Percentiles rank a stretch among this genome's conserved stretches.
Evolutionary conservation across 1,140 invertebrate species (phyloP).

Genomic region (Drosophila bipectinata): DNA sequence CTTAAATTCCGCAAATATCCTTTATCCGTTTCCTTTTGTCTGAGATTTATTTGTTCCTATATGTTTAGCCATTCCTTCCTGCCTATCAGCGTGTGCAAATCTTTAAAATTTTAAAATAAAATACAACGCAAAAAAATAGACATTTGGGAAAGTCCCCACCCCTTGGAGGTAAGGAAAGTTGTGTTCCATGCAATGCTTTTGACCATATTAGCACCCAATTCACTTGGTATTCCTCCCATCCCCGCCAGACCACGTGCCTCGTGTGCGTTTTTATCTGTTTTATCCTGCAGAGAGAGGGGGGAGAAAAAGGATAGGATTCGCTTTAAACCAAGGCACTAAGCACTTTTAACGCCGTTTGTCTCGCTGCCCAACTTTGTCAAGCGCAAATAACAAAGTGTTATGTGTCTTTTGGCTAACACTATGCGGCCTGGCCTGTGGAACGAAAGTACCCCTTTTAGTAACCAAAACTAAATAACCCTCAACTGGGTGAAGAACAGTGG

Average conservation of each 20-base stretch:
- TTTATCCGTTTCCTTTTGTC: constrained; percentile 76
- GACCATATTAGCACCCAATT: constrained; percentile 80
- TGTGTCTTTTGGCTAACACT: constrained; percentile 79
- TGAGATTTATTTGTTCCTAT: constrained; percentile 70
- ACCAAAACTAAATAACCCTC: constrained; percentile 3
- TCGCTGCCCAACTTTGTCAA: constrained; percentile 76
- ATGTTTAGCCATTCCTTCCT: constrained; percentile 11
- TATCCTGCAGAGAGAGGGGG: constrained; percentile 1
- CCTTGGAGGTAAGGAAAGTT: constrained; percentile 16
- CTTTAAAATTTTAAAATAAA: constrained; percentile 74
- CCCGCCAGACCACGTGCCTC: constrained; percentile 1
- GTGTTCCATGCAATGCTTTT: constrained; percentile 53
- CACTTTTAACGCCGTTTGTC: constrained; percentile 63
- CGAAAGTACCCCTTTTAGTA: constrained; percentile 45
- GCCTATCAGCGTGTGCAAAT: constrained; percentile 72
- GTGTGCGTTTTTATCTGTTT: constrained; percentile 57
- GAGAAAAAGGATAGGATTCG: constrained; percentile 53
- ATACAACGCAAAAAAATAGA: constrained; percentile 33
- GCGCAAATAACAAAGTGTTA: constrained; percentile 79
- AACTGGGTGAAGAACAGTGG: constrained; percentile 3
- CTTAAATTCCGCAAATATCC: constrained; percentile 79
- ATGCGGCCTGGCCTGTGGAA: constrained; percentile 38
- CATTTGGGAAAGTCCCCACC: constrained; percentile 31
- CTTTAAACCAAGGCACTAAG: constrained; percentile 81
- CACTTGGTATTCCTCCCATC: constrained; percentile 18